Conservation (phyloP, 92 coral and sea anemone species). For the Zoanthus sociatus region DNA sequence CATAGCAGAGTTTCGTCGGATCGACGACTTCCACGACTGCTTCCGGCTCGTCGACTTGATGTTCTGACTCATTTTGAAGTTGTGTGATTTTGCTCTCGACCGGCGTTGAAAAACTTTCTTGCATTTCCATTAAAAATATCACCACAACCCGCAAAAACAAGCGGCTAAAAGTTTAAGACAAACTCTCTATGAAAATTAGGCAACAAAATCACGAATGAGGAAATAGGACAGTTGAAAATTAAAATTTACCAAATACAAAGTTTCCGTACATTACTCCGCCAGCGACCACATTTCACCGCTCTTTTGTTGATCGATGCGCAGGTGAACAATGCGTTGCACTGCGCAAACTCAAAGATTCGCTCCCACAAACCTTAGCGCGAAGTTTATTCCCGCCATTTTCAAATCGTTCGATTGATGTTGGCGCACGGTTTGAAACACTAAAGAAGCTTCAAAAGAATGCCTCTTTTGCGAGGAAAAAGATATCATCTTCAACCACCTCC, state of each 20-base stretch:
- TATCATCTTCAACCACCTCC: constrained; percentile 74
- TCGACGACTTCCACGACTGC: constrained; percentile 67
- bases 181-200: constrained; percentile 47
- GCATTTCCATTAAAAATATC: constrained; percentile 26
- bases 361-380: constrained; percentile 23
- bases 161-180: constrained; percentile 11
- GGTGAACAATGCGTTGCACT: constrained; percentile 73
- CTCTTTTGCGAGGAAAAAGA: constrained; percentile 80
- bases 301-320: constrained; percentile 87
- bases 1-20: constrained; percentile 84
- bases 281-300: constrained; percentile 66
- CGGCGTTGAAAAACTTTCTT: constrained; percentile 41
- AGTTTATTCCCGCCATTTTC: constrained; percentile 92
- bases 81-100: constrained; percentile 32
- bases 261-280: constrained; percentile 36
- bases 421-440: constrained; percentile 18
- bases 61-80: constrained; percentile 45
- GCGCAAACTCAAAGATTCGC: constrained; percentile 74
- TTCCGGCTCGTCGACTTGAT: constrained; percentile 52
- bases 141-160: neutral
- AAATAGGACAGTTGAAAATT: neutral
- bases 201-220: constrained; percentile 27
- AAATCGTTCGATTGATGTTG: constrained; percentile 63
- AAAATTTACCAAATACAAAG: constrained; percentile 22
- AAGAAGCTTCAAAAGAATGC: constrained; percentile 67